Evolutionary conservation across 1,140 invertebrate species (phyloP), one percentile per base, ranked within the genome.

Genomic region (Zaprionus ghesquierei): DNA sequence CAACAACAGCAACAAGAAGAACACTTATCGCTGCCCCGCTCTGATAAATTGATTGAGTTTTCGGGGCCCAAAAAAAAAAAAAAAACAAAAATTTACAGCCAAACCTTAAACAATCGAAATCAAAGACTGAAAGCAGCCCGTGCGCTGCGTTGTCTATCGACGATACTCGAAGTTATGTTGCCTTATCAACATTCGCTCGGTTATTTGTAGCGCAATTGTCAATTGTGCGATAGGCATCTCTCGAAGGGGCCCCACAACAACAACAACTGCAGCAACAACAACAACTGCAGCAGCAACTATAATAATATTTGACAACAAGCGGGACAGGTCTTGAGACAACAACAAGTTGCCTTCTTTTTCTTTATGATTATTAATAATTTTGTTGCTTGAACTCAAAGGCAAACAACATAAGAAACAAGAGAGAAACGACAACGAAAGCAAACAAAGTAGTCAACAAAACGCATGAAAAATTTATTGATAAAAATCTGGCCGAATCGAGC

Each of bases 31-130:
- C 60, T 70, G 62, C 33, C 53, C 51, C n/a, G n/a, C n/a, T 73
- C 72, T 68, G 79, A 89, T 87, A 87, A 89, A 87, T 87, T 87
- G 81, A 86, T 87, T 82, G 82, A 79, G 79, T 87, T 87, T 76
- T 27, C 50, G 53, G 53, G 55, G 58, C 29, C 44, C 41, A 33
- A 22, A 10, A 51, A 51, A 27, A 27, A 25, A 13, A 50, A 27
- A n/a, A 50, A 15, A n/a, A 38, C 15, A 63, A 41, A 38, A 55
- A 35, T 70, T 56, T 56, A 64, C 35, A 56, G 33, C 68, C 59
- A 38, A 75, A 69, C 65, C 65, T 50, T 62, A 69, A 75, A 70
- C 10, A 70, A 70, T 59, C 72, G 50, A 56, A 72, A 72, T 64
- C 55, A 65, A 56, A 76, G 50, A 72, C 55, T 44, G 20, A 63